These are phyloP conservation scores for Teleogryllus occipitalis DNA, from an alignment of 1,140 invertebrate species.

Conservation along the genomic window DNA sequence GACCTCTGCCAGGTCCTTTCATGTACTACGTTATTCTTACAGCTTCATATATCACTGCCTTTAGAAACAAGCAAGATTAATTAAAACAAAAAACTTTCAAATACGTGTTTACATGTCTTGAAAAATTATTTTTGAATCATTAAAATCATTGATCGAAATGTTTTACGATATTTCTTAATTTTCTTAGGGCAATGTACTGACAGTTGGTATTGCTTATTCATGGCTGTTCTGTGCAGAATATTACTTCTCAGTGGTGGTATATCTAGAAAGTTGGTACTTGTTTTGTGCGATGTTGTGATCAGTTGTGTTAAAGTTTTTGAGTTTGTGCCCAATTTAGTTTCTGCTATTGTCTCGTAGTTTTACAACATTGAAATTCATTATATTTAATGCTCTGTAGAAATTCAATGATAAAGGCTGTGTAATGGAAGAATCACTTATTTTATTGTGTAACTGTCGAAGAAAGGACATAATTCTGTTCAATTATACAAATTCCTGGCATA, in stretches of 20 bases:
- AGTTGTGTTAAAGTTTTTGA: background rate
- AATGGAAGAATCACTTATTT: background rate
- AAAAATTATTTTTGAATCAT: no score
- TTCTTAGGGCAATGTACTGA: background rate
- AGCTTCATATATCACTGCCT: no score
- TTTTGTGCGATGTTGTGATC: background rate
- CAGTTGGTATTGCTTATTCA: background rate
- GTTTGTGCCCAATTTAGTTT: background rate
- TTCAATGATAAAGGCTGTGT: background rate
- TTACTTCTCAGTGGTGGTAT: background rate
- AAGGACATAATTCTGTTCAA: background rate
- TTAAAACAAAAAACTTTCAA: no score
- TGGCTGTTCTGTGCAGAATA: background rate
- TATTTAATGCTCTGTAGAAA: background rate
- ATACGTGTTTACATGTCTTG: no score
- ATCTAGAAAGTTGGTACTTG: background rate
- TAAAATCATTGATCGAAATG: no score
- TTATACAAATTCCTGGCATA: slow-evolving; percentile 1
- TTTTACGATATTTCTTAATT: no score
- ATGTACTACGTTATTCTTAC: no score
- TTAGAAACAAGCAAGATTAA: no score
- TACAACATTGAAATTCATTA: background rate
- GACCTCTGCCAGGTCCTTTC: no score
- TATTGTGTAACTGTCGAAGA: background rate
- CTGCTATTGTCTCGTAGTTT: background rate